These are phyloP conservation scores for Watsonalla binaria DNA, from an alignment of 2,888 invertebrate species.

Conservation along the genomic window DNA sequence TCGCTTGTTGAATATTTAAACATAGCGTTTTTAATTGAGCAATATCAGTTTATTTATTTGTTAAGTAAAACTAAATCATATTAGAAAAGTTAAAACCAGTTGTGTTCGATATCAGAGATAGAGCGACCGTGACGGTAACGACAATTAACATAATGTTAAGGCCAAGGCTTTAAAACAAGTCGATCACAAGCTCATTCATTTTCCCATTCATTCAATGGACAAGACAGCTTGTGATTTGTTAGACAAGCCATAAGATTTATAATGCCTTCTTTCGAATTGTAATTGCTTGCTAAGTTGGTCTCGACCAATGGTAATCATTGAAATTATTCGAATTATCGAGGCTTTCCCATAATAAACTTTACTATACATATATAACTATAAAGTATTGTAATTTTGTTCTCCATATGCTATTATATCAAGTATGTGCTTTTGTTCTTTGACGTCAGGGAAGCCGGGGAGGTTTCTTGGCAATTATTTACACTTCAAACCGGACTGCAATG, in stretches of 20 bases:
- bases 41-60: background rate
- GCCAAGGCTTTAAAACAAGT: conserved; percentile 49
- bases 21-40: background rate
- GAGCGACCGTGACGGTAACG: conserved; percentile 11
- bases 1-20: too few species aligned
- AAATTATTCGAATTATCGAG: background rate
- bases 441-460: conserved; percentile 39
- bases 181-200: conserved; percentile 31
- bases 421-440: conserved; percentile 12
- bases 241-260: background rate
- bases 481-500: too few species aligned
- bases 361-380: too few species aligned
- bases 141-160: conserved; percentile 63
- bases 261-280: background rate
- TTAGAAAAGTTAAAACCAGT: conserved; percentile 6
- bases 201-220: conserved; percentile 22
- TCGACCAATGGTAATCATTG: background rate
- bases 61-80: background rate
- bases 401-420: background rate
- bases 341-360: background rate
- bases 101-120: conserved; percentile 7
- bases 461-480: conserved; percentile 39
- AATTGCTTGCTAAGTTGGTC: background rate
- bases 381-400: background rate
- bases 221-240: conserved; percentile 3